Base-by-base conservation (phyloP, 2,888 invertebrate species). In the Ommatoiulus sabulosus region DNA sequence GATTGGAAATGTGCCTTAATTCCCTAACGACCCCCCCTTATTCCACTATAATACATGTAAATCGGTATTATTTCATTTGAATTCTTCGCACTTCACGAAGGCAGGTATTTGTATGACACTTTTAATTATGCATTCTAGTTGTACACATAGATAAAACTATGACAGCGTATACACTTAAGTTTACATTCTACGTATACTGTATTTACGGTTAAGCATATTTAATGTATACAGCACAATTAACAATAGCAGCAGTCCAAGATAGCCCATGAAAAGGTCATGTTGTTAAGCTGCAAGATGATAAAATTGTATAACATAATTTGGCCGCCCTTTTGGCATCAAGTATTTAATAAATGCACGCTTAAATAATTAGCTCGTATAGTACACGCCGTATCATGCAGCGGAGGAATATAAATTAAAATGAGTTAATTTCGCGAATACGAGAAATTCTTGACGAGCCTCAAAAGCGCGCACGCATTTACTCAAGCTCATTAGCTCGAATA, bases 401-500 rank as follows among this genome's bases (percentile, higher is more conserved):
- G 24, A 20, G 24, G 20, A 24, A 24, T 72, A 72, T 20, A 72
- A 72, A 72, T 72, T 72, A 72, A 72, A 72, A 72, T 24, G 72
- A 72, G 72, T 20, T 72, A 72, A 72, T 72, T 72, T 72, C 20
- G 24, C 20, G 72, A 72, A 20, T 72, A 72, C 24, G 72, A 72
- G 24, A 72, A 72, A 24, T 72, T 24, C 72, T 72, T 20, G 72
- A 20, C 20, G 6, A 72, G 72, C 24, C 24, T 20, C 72, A 72
- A 20, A 72, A 10, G 72, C 3, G 72, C 6, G 24, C 8, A 24
- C 72, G 20, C 20, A 72, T 72, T 10, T 72, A 20, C 72, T 72
- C 20, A 72, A 72, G n/a, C 72, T 20, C 72, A 72, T 72, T 72
- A 72, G 24, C 72, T 7, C 10, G 20, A 20, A 72, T 72, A 72